phyloP scores from a whole-genome alignment of 2,888 invertebrate species.

The Lysandra coridon region DNA sequence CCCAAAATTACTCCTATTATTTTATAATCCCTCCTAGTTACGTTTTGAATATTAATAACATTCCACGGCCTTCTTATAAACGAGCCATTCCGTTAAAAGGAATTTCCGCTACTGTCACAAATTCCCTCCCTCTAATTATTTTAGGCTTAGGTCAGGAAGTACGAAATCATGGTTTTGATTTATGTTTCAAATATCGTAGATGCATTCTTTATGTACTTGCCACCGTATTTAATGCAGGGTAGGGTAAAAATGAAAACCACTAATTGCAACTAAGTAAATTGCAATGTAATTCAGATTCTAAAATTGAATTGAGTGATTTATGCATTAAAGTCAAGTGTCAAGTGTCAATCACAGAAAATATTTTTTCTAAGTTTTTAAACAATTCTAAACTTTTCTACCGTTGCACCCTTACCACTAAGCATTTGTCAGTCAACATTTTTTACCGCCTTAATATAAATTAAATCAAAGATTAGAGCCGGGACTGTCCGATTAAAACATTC shows the following conservation, averaged over 20 bases:
- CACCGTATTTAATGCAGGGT: too few species aligned
- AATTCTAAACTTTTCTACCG: not conserved
- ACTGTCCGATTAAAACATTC: constrained; percentile 72
- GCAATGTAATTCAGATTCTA: too few species aligned
- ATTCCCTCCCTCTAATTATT: constrained; percentile 49
- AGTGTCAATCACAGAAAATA: not conserved
- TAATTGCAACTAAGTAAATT: too few species aligned
- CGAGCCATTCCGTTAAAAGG: constrained; percentile 63
- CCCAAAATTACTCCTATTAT: constrained; percentile 79
- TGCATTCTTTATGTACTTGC: not conserved
- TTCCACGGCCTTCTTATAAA: constrained; percentile 67
- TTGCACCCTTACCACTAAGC: constrained; percentile 13
- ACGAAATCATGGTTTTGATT: constrained; percentile 23
- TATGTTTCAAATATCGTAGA: not conserved
- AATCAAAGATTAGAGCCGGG: constrained; percentile 35
- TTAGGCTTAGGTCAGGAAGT: constrained; percentile 29
- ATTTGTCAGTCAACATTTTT: constrained; percentile 29
- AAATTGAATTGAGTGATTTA: too few species aligned
- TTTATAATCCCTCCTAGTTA: constrained; percentile 79
- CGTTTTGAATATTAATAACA: constrained; percentile 80
- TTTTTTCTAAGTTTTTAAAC: not conserved
- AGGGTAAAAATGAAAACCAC: too few species aligned
- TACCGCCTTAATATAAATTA: constrained; percentile 33
- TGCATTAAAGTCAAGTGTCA: too few species aligned
- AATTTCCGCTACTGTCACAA: constrained; percentile 64